A percentile compares a stretch with the other conserved stretches of the same genome.
Conservation (phyloP, 1,140 invertebrate species). For the Trachymyrmex septentrionalis region DNA sequence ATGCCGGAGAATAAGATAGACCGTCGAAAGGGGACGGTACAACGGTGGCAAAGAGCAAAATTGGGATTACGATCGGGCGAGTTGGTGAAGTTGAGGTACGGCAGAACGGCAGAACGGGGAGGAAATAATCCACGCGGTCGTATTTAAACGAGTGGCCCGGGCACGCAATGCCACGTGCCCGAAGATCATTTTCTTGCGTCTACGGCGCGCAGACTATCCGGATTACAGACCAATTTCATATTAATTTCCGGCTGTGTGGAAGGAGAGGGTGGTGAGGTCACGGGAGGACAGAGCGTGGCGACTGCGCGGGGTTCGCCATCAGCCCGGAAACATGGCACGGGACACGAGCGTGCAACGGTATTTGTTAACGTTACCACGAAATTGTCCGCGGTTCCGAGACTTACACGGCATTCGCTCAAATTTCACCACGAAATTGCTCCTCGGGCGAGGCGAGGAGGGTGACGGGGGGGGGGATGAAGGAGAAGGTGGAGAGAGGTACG, state of each 20-base stretch:
- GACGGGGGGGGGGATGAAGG: background rate
- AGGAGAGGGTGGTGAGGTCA: background rate
- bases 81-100: background rate
- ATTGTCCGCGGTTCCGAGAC: slow-evolving; percentile 71
- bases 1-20: slow-evolving; percentile 20
- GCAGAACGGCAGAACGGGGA: too few species aligned
- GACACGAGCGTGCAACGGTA: slow-evolving; percentile 57
- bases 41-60: slow-evolving; percentile 17
- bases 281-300: background rate
- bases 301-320: slow-evolving; percentile 49
- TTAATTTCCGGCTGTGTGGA: slow-evolving; percentile 72
- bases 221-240: slow-evolving; percentile 78
- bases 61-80: slow-evolving; percentile 38
- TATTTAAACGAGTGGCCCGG: slow-evolving; percentile 75
- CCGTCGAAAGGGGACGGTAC: background rate
- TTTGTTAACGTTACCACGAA: slow-evolving; percentile 77
- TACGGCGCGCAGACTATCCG: slow-evolving; percentile 73
- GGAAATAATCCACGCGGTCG: slow-evolving; percentile 71
- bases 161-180: slow-evolving; percentile 75
- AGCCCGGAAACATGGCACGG: slow-evolving; percentile 29
- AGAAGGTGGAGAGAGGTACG: background rate
- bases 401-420: slow-evolving; percentile 64
- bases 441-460: slow-evolving; percentile 15
- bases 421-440: slow-evolving; percentile 69
- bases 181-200: slow-evolving; percentile 76